Conservation (phyloP, 64 coral and sea anemone genomes). For the Montipora capricornis region DNA sequence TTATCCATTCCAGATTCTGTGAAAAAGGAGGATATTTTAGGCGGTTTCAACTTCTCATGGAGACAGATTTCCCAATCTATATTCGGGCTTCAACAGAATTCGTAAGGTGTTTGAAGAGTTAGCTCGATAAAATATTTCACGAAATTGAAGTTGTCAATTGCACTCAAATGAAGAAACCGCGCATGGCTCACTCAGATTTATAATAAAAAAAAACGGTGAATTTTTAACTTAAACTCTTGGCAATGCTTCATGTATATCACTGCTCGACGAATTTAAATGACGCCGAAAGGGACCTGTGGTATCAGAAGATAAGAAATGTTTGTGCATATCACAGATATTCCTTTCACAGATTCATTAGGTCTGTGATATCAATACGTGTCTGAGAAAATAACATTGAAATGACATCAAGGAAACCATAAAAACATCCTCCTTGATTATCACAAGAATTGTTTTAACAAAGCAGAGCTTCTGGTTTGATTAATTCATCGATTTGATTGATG, state of each 20-base stretch:
- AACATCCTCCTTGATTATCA: constrained; percentile 47
- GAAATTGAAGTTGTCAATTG: neutral
- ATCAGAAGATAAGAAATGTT: neutral
- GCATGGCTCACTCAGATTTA: too few relatives aligned
- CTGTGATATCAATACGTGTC: constrained; percentile 8
- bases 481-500: constrained; percentile 36
- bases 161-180: neutral
- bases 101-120: neutral
- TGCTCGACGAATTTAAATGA: neutral
- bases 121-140: neutral
- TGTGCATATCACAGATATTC: constrained; percentile 36
- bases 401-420: neutral
- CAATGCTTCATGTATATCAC: neutral
- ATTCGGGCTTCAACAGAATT: too few relatives aligned
- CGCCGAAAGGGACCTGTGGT: neutral
- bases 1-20: neutral
- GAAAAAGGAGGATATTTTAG: too few relatives aligned
- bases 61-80: neutral
- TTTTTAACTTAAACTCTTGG: constrained; percentile 23
- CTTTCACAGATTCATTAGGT: constrained; percentile 47
- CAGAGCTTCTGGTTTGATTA: constrained; percentile 22
- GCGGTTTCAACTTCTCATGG: too few relatives aligned
- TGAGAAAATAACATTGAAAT: neutral
- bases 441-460: constrained; percentile 46
- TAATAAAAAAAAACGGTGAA: neutral